Evolutionary conservation across 2,797 vertebrate species (phyloP).

Genomic region (Enoplosus armatus): DNA sequence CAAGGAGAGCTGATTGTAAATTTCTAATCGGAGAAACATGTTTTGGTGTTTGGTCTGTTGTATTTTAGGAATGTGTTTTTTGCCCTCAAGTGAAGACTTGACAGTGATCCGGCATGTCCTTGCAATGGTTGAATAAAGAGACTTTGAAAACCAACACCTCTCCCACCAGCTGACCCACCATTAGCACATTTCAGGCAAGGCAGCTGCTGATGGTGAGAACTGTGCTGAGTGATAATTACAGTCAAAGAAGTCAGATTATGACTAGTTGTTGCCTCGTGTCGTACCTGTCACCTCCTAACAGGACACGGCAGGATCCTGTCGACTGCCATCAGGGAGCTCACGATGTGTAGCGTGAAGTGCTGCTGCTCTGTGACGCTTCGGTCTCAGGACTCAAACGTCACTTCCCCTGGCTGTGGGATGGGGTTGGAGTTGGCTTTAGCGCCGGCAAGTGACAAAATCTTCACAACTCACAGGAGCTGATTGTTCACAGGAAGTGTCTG

Average conservation of each 20-base stretch:
- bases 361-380: slow-evolving; percentile 34
- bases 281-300: slow-evolving; percentile 53
- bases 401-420: slow-evolving; percentile 12
- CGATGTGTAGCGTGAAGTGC: slow-evolving; percentile 24
- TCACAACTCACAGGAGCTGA: slow-evolving; percentile 17
- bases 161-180: background rate
- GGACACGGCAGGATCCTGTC: slow-evolving; percentile 47
- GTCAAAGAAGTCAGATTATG: slow-evolving; percentile 49
- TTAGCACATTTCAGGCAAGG: background rate
- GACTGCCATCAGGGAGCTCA: slow-evolving; percentile 9
- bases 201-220: slow-evolving; percentile 4
- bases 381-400: slow-evolving; percentile 29
- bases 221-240: slow-evolving; percentile 20
- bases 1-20: too few relatives aligned
- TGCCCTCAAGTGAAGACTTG: too few relatives aligned
- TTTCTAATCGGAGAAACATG: too few relatives aligned
- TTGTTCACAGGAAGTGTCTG: slow-evolving; percentile 36
- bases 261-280: slow-evolving; percentile 49
- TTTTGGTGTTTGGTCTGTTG: too few relatives aligned
- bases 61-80: too few relatives aligned
- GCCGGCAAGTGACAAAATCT: slow-evolving; percentile 48
- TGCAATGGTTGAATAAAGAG: too few relatives aligned
- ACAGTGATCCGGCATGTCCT: too few relatives aligned
- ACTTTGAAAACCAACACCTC: too few relatives aligned
- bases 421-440: background rate